These are phyloP conservation scores for Drosophila subsilvestris DNA, from an alignment of 2,888 invertebrate genomes.

Conservation along the genomic window DNA sequence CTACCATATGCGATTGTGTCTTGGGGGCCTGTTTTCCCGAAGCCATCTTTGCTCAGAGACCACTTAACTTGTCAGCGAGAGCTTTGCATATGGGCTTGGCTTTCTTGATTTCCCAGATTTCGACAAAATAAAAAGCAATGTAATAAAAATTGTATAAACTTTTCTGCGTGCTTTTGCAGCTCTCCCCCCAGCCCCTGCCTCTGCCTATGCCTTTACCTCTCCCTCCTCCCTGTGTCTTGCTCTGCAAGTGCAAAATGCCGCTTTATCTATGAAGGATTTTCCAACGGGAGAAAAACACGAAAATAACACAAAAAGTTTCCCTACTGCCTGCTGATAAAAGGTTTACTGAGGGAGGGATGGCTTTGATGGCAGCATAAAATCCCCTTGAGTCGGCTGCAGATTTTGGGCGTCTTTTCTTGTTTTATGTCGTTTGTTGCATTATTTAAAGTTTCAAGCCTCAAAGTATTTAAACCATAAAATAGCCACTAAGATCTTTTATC, in stretches of 20 bases:
- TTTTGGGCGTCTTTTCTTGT: conserved; percentile 48
- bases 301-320: conserved; percentile 33
- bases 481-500: conserved; percentile 27
- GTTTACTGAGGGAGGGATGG: background rate
- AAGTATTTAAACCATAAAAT: conserved; percentile 72
- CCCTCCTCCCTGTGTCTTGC: background rate
- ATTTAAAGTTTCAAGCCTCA: conserved; percentile 65
- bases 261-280: conserved; percentile 65
- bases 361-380: conserved; percentile 57
- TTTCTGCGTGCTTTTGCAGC: conserved; percentile 42
- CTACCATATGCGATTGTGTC: background rate
- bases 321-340: conserved; percentile 46
- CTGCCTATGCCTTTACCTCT: background rate
- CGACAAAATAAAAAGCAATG: conserved; percentile 67
- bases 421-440: conserved; percentile 49
- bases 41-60: background rate
- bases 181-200: too few species aligned
- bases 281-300: conserved; percentile 10
- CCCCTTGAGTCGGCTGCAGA: conserved; percentile 70
- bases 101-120: conserved; percentile 1
- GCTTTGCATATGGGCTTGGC: conserved; percentile 53
- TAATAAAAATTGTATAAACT: conserved; percentile 72
- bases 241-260: conserved; percentile 50
- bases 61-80: conserved; percentile 10
- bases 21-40: background rate